Evolutionary conservation across 1,140 invertebrate genomes (phyloP).

Genomic region (Drosophila kanapiae): DNA sequence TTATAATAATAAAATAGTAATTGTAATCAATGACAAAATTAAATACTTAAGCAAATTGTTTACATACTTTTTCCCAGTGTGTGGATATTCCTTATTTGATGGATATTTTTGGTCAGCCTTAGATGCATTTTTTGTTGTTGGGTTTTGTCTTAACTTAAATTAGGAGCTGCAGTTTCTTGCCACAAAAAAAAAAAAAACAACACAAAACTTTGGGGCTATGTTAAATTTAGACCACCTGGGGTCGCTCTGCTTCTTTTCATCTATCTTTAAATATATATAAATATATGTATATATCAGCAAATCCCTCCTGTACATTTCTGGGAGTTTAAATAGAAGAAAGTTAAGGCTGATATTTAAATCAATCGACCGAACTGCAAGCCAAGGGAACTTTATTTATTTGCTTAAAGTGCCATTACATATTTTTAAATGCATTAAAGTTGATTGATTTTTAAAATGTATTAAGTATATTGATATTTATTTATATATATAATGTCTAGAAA

Average conservation of each 20-base stretch:
- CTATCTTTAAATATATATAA: not conserved
- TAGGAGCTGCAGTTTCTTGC: conserved; percentile 68
- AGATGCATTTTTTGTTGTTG: conserved; percentile 20
- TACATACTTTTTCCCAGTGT: not conserved
- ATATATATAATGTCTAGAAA: not conserved
- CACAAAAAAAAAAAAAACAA: conserved; percentile 8
- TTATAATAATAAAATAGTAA: too few species aligned
- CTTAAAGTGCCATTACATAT: too few species aligned
- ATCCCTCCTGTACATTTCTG: conserved; percentile 9
- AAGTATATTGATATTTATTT: not conserved
- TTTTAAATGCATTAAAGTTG: not conserved
- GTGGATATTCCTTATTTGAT: conserved; percentile 8
- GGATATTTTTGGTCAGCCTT: conserved; percentile 72
- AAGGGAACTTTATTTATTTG: too few species aligned
- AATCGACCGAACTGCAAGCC: conserved; percentile 13
- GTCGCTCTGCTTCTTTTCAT: conserved; percentile 19
- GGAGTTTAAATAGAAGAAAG: conserved; percentile 21
- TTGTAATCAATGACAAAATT: too few species aligned
- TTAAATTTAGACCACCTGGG: conserved; percentile 74
- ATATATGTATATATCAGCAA: not conserved
- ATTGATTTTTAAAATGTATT: not conserved
- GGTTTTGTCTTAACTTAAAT: conserved; percentile 41
- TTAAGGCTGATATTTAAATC: conserved; percentile 21
- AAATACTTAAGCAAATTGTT: too few species aligned
- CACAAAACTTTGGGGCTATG: conserved; percentile 36